These are phyloP conservation scores for Tyria jacobaeae DNA, from an alignment of 2,888 invertebrate genomes.

Conservation along the genomic window DNA sequence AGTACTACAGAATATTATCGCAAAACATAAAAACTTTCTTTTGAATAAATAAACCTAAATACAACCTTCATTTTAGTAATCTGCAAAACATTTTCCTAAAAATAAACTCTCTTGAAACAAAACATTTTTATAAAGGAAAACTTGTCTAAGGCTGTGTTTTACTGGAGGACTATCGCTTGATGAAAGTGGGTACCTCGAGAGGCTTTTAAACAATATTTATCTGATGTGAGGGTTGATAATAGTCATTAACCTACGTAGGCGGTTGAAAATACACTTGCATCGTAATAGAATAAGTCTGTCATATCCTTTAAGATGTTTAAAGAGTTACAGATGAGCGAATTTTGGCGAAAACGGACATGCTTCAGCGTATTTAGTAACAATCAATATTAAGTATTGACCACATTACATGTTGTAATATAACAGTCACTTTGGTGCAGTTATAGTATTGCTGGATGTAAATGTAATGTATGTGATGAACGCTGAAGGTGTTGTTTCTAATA, in stretches of 20 bases:
- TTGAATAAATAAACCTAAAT: neutral
- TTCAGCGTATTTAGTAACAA: no score
- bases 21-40: neutral
- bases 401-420: no score
- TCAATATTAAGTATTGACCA: neutral
- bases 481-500: no score
- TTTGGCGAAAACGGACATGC: neutral
- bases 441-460: no score
- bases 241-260: constrained; percentile 41
- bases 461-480: no score
- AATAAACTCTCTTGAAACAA: constrained; percentile 11
- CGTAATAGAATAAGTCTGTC: constrained; percentile 37
- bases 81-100: neutral
- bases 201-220: constrained; percentile 50
- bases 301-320: constrained; percentile 36
- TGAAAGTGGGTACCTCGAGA: constrained; percentile 22
- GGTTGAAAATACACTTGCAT: constrained; percentile 42
- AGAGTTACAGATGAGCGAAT: neutral
- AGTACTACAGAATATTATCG: neutral
- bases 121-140: constrained; percentile 22
- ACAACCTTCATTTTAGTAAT: neutral
- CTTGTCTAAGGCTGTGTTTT: constrained; percentile 23
- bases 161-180: constrained; percentile 25
- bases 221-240: constrained; percentile 46
- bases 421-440: no score